Evolutionary conservation across 2,888 invertebrate species (phyloP).

Genomic region (Lysandra coridon): DNA sequence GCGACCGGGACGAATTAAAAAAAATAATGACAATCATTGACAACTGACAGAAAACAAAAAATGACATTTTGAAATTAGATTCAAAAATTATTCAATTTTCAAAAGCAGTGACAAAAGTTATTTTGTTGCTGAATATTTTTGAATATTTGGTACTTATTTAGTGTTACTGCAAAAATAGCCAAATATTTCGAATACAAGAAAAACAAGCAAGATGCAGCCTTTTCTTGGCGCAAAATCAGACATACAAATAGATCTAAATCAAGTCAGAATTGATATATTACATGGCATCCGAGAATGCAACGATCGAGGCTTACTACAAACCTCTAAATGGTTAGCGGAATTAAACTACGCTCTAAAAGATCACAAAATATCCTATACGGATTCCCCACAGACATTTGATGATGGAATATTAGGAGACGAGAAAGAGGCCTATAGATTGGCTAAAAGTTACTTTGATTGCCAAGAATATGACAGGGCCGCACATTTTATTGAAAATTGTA

Average conservation of each 20-base stretch:
- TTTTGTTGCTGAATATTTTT: neutral
- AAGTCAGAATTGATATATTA: slow-evolving; percentile 68
- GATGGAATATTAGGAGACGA: slow-evolving; percentile 81
- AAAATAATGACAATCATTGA: too few species aligned
- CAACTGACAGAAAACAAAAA: too few species aligned
- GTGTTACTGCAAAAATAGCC: neutral
- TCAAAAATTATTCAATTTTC: neutral
- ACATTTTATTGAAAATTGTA: slow-evolving; percentile 87
- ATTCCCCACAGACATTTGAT: slow-evolving; percentile 56
- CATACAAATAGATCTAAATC: slow-evolving; percentile 66
- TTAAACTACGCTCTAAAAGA: slow-evolving; percentile 88
- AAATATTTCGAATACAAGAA: neutral
- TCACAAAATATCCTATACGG: slow-evolving; percentile 79
- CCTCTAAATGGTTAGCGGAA: slow-evolving; percentile 94
- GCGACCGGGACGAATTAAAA: too few species aligned
- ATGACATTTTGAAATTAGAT: neutral
- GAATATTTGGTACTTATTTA: neutral
- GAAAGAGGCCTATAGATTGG: slow-evolving; percentile 86
- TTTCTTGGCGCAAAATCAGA: slow-evolving; percentile 62
- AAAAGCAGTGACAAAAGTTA: neutral
- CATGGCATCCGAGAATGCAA: slow-evolving; percentile 84
- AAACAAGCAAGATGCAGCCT: slow-evolving; percentile 53
- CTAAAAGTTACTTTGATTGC: slow-evolving; percentile 93
- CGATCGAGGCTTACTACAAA: slow-evolving; percentile 88
- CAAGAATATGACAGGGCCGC: slow-evolving; percentile 95